These are phyloP conservation scores for Odocoileus hemionus DNA, from an alignment of 2,113 vertebrate species.

Conservation along the genomic window DNA sequence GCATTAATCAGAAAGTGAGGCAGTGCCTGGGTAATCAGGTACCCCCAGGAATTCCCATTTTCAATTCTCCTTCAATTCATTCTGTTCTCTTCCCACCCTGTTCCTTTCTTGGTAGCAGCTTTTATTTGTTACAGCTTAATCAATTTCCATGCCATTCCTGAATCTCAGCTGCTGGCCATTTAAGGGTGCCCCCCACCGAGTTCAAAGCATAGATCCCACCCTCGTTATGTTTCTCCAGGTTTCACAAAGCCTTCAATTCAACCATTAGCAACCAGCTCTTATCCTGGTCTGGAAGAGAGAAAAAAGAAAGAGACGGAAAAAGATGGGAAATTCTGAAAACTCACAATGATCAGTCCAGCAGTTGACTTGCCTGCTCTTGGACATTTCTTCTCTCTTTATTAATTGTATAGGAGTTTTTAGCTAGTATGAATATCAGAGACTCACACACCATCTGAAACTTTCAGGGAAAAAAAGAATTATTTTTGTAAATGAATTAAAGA, in stretches of 20 bases:
- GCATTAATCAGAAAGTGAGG: neutral
- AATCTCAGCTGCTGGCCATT: neutral
- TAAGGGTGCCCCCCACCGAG: neutral
- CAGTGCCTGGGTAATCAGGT: neutral
- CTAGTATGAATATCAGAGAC: neutral
- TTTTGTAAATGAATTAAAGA: neutral
- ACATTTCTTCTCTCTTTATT: neutral
- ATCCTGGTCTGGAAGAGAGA: neutral
- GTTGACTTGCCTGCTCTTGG: neutral
- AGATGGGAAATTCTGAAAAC: neutral
- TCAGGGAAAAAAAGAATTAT: neutral
- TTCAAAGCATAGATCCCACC: neutral
- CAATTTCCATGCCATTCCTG: neutral
- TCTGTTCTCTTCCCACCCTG: neutral
- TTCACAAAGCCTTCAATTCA: neutral
- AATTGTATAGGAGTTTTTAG: neutral
- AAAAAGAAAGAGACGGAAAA: neutral
- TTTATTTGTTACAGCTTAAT: neutral
- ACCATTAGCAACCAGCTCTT: neutral
- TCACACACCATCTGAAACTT: neutral
- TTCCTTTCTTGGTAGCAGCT: neutral
- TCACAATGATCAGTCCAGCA: neutral
- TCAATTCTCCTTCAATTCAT: neutral
- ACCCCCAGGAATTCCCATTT: neutral
- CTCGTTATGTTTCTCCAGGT: neutral